These are phyloP conservation scores for Coracias cyanogaster DNA, from an alignment of 2,797 vertebrate species.

Conservation along the genomic window DNA sequence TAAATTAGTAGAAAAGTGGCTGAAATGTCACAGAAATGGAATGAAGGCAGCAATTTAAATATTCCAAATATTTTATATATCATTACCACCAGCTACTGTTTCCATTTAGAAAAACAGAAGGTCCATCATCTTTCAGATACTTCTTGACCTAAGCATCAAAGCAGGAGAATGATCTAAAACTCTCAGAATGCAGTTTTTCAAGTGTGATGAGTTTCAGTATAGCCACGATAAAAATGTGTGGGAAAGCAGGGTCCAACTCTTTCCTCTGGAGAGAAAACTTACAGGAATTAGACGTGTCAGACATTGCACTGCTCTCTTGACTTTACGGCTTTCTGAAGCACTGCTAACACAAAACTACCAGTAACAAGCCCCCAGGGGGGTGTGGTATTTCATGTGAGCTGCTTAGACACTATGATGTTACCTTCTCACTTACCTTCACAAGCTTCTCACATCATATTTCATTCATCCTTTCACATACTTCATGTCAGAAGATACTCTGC, in stretches of 20 bases:
- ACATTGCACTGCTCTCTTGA: background rate
- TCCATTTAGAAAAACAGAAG: background rate
- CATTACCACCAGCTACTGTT: background rate
- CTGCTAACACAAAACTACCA: background rate
- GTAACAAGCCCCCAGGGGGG: background rate
- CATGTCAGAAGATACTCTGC: background rate
- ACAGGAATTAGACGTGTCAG: background rate
- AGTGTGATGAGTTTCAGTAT: background rate
- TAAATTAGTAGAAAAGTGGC: background rate
- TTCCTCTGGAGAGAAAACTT: background rate
- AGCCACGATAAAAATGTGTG: background rate
- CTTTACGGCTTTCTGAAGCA: background rate
- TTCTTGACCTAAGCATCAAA: background rate
- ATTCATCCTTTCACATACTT: background rate
- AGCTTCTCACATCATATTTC: constrained; percentile 2
- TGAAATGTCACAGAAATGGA: background rate
- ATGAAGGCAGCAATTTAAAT: background rate
- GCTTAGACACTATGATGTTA: background rate
- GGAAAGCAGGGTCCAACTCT: background rate
- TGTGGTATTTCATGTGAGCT: background rate
- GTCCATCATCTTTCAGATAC: background rate
- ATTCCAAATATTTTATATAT: background rate
- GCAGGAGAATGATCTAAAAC: background rate
- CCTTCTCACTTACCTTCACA: constrained; percentile 38
- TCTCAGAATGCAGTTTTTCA: constrained; percentile 14